Evolutionary conservation across 2,113 vertebrate genomes (phyloP).

Genomic region (Salvelinus namaycush): DNA sequence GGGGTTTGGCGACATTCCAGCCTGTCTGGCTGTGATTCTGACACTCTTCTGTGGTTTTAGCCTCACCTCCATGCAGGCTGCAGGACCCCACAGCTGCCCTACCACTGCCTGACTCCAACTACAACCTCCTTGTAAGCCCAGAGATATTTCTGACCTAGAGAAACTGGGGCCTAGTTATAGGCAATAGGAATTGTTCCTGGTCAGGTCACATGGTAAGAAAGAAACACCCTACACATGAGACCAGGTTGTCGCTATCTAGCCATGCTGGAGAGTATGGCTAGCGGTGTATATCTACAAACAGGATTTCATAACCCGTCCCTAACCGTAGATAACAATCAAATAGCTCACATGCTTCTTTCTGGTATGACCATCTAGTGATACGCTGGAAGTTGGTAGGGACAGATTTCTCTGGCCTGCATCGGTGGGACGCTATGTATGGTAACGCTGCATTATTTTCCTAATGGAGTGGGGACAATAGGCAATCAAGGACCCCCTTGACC

Average conservation of each 20-base stretch:
- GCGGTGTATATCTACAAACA: neutral
- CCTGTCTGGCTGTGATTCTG: constrained; percentile 67
- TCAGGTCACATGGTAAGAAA: too few species aligned
- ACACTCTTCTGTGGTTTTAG: constrained; percentile 52
- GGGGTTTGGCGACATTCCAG: constrained; percentile 73
- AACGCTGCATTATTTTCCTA: constrained; percentile 38
- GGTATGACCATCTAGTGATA: neutral
- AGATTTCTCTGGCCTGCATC: constrained; percentile 10
- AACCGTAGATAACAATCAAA: neutral
- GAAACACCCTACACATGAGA: too few species aligned
- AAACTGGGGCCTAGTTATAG: too few species aligned
- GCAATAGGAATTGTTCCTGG: too few species aligned
- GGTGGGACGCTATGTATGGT: constrained; percentile 48
- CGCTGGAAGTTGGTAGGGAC: neutral
- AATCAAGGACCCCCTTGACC: constrained; percentile 48
- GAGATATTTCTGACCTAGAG: too few species aligned
- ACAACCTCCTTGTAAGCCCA: too few species aligned
- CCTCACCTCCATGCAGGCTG: constrained; percentile 53
- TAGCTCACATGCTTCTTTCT: neutral
- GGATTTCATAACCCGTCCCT: neutral
- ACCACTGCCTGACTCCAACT: constrained; percentile 38
- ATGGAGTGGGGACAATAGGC: constrained; percentile 66
- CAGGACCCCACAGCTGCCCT: constrained; percentile 44
- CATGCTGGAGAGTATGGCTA: too few species aligned
- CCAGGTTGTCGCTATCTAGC: too few species aligned